A percentile compares a stretch with the other conserved stretches of the same genome.
Conservation (phyloP, 2,113 vertebrate genomes). For the Mirza zaza region DNA sequence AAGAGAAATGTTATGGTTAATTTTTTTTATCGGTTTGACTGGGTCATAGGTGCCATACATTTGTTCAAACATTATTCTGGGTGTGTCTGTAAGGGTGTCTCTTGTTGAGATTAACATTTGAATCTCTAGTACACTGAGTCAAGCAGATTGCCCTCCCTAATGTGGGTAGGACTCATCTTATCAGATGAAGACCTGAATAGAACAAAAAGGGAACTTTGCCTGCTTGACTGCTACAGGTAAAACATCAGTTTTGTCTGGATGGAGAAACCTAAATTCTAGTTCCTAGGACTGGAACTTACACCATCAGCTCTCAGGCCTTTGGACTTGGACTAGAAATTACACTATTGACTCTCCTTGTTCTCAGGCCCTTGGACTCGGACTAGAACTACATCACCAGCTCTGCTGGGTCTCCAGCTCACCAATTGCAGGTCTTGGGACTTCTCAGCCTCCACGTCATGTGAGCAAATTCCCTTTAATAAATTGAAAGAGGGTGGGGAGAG, state of each 20-base stretch:
- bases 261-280: too few species aligned
- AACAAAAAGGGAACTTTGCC: background rate
- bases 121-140: background rate
- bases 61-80: background rate
- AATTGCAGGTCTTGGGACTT: background rate
- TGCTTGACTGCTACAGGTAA: background rate
- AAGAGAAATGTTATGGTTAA: background rate
- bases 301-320: background rate
- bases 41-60: background rate
- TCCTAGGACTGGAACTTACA: background rate
- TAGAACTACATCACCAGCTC: background rate
- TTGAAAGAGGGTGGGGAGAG: fast-evolving
- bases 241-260: background rate
- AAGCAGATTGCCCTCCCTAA: background rate
- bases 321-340: background rate
- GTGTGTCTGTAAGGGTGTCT: background rate
- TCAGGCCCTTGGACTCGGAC: background rate
- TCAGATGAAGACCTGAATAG: background rate
- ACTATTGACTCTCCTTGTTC: background rate
- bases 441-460: background rate
- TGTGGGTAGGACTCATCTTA: background rate
- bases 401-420: background rate
- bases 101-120: background rate
- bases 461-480: background rate
- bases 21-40: background rate